Base-by-base conservation (phyloP, 1,140 invertebrate genomes). In the Cherax quadricarinatus region DNA sequence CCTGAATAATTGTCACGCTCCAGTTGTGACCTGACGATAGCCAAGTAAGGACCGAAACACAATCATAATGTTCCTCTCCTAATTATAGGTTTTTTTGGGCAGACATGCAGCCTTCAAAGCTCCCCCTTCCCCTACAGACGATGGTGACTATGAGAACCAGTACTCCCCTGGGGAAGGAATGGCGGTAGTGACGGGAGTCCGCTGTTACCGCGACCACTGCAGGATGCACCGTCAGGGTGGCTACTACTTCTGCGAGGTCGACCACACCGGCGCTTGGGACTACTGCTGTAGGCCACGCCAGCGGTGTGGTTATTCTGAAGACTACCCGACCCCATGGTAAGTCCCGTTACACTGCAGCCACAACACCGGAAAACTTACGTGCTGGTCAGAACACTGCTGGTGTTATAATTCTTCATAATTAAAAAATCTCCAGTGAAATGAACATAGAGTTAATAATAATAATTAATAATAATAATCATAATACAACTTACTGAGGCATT, bases 271-370 rank as follows among this genome's bases (percentile, higher is more conserved):
- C 41, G 91, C 89, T 48, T 93, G 93, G 93, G 93, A 93, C 84
- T 93, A 91, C 91, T 93, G 93, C 70, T 93, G 93, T n/a, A 86
- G 93, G 79, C 93, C 93, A 6, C 49, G 75, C 30, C 79, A 82
- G 85, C 18, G 80, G 16, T 93, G 92, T 85, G 90, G 88, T 51
- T 53, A 60, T 30, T 91, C 89, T 3, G 73, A 91, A 78, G 89
- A 81, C 18, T 85, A 78, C 60, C 48, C 30, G 16, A n/a, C 24
- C n/a, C 51, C 66, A 57, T 91, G 89, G 89, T 89, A 88, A 14
- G 86, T 41, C n/a, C n/a, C n/a, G n/a, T n/a, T n/a, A n/a, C n/a
- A n/a, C n/a, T n/a, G 70, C n/a, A 10, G 51, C 30, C 21, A n/a
- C n/a, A n/a, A n/a, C n/a, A n/a, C n/a, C n/a, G n/a, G n/a, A 73